Evolutionary conservation across 1,140 invertebrate species (phyloP).

Genomic region (Euborellia annulipes): DNA sequence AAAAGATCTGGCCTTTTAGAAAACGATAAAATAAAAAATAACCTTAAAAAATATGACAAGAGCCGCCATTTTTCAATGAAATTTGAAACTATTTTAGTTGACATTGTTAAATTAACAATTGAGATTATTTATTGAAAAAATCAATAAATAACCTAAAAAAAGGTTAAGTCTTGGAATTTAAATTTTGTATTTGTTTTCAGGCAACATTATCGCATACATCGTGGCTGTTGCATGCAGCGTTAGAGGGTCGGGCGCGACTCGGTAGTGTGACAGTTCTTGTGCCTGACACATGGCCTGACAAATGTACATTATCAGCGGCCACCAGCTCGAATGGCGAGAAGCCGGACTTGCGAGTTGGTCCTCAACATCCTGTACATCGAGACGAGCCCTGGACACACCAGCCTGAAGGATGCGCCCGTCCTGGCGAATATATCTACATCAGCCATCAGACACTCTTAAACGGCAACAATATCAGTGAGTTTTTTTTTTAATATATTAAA

Average conservation of each 20-base stretch:
- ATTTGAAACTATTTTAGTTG: too few relatives aligned
- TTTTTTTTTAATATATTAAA: too few relatives aligned
- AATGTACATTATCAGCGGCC: constrained; percentile 25
- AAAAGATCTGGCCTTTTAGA: too few relatives aligned
- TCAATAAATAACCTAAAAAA: too few relatives aligned
- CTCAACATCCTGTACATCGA: constrained; percentile 33
- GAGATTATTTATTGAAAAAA: too few relatives aligned
- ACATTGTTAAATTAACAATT: too few relatives aligned
- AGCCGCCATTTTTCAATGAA: too few relatives aligned
- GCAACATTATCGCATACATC: constrained; percentile 31
- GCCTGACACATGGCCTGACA: constrained; percentile 34
- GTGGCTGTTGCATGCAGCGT: constrained; percentile 32
- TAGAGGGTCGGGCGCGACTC: constrained; percentile 34
- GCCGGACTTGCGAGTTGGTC: constrained; percentile 33
- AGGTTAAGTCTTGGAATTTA: too few relatives aligned
- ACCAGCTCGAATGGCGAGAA: constrained; percentile 27
- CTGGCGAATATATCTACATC: constrained; percentile 40
- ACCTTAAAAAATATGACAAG: too few relatives aligned
- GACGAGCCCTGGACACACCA: constrained; percentile 39
- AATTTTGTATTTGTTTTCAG: too few relatives aligned
- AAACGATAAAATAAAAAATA: too few relatives aligned
- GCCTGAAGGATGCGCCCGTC: constrained; percentile 35
- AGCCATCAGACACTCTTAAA: constrained; percentile 24
- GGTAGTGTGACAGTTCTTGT: constrained; percentile 34
- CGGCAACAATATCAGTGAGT: constrained; percentile 23